These are phyloP conservation scores for Nesometra sesokonis DNA, from an alignment of 35 echinoderm and acorn worm species.

Conservation along the genomic window DNA sequence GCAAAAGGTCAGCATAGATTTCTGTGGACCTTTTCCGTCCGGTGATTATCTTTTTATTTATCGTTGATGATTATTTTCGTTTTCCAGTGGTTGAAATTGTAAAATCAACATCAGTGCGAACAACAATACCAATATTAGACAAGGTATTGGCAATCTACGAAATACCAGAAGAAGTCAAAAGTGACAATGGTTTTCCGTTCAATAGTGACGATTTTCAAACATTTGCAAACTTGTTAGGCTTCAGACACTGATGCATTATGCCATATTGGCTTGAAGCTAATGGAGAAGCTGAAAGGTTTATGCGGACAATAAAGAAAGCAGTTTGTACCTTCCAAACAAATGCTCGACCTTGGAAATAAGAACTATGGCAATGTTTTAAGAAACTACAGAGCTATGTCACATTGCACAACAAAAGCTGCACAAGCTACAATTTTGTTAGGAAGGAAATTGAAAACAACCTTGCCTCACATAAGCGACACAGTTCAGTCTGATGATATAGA, in stretches of 20 bases:
- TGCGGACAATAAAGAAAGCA: slow-evolving; percentile 27
- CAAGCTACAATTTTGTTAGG: too few species aligned
- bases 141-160: not conserved
- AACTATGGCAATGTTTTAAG: too few species aligned
- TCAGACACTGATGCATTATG: slow-evolving; percentile 10
- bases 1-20: slow-evolving; percentile 44
- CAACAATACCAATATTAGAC: not conserved
- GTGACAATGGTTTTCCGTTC: slow-evolving; percentile 25
- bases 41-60: slow-evolving; percentile 27
- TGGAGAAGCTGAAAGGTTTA: too few species aligned
- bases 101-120: not conserved
- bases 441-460: too few species aligned
- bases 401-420: too few species aligned
- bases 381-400: too few species aligned
- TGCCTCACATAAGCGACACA: too few species aligned
- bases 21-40: slow-evolving; percentile 47
- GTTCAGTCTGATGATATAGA: too few species aligned
- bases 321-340: not conserved
- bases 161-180: slow-evolving; percentile 18
- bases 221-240: not conserved
- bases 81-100: not conserved
- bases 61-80: not conserved
- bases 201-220: not conserved
- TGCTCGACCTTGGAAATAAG: too few species aligned
- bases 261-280: slow-evolving; percentile 24